Base-by-base conservation (phyloP, 1,140 invertebrate genomes). In the Procambarus virginalis region DNA sequence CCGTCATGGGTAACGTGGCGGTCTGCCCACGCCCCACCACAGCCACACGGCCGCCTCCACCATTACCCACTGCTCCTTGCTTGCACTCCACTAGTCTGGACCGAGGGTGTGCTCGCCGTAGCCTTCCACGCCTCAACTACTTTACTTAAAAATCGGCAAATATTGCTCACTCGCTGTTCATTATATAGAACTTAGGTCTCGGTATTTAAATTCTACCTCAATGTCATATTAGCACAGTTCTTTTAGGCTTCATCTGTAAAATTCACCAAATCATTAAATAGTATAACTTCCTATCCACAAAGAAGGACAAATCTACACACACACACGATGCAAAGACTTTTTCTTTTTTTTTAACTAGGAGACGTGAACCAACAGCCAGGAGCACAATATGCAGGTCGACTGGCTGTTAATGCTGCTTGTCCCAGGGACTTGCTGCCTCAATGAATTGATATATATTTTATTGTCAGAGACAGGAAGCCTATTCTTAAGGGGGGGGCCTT, bases 21-120 rank as follows among this genome's bases (percentile, higher is more conserved):
- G 85, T 46, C 64, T 49, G 20, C 79, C 77, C 78, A 88, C 73
- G 34, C 45, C 86, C 86, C 78, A 81, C 49, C 76, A 55, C 75
- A 14, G 45, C 73, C 68, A 10, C 17, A 20, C 34, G 20, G 55
- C 78, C n/a, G 46, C 76, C 85, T 6, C 58, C 85, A 86, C 85
- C 85, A 86, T 80, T 77, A 80, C 78, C 85, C 22, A 77, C 83
- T 17, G 60, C 60, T 17, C 51, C 75, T 45, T 17, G 45, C 49
- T 55, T 34, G 48, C 49, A 45, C 70, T 46, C 22, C 34, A 22
- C 48, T 48, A 51, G 20, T 49, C n/a, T 8, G 12, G 34, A 6
- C 8, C 77, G 4, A 51, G 77, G 14, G 5, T 55, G 8, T 79
- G 9, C 9, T 8, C 4, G 6, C 5, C 46, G 1, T 55, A 46